Evolutionary conservation across 2,113 vertebrate species (phyloP), one percentile per base, ranked within the genome.

Genomic region (Pyxicephalus adspersus): DNA sequence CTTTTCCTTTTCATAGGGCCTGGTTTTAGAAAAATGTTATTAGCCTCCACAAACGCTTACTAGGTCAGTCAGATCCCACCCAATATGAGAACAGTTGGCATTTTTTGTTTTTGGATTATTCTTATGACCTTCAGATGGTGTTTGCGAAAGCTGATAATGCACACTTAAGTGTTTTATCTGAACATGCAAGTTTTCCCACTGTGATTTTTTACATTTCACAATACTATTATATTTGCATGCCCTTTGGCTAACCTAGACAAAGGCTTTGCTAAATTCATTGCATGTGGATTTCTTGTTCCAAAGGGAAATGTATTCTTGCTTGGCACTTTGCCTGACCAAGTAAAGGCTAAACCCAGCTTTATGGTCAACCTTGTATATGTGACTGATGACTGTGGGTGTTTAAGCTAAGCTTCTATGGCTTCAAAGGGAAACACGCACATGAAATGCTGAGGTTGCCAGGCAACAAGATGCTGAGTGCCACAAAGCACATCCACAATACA

Each of bases 401-500:
- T 74, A 64, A 57, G 79, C 71, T 81, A 73, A 81, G 79, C 60
- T 61, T 81, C 60, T 74, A 64, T 74, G 28, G 38, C 79, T 64
- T 81, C 45, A 73, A 73, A 81, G 28, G 25, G 52, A 81, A 81
- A 52, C 79, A 65, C n/a, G 45, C 57, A 81, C 68, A 64, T 38
- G 68, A 73, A 60, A 81, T 64, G 68, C 45, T 73, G 79, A 25
- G 58, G 79, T 81, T 81, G 68, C 79, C 61, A 81, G 51, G 79
- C 79, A 81, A 81, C 79, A 64, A 38, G 68, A 81, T 64, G 79
- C 68, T 26, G 68, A 73, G 79, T 81, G 68, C 79, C 79, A 81
- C 60, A 81, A 81, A 81, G 58, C 68, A 74, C 79, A 73, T 81
- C 45, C 68, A 81, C 68, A 81, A 65, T 81, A 28, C 79, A 72